Conservation (phyloP, 2,113 vertebrate species). For the Guaruba guarouba region DNA sequence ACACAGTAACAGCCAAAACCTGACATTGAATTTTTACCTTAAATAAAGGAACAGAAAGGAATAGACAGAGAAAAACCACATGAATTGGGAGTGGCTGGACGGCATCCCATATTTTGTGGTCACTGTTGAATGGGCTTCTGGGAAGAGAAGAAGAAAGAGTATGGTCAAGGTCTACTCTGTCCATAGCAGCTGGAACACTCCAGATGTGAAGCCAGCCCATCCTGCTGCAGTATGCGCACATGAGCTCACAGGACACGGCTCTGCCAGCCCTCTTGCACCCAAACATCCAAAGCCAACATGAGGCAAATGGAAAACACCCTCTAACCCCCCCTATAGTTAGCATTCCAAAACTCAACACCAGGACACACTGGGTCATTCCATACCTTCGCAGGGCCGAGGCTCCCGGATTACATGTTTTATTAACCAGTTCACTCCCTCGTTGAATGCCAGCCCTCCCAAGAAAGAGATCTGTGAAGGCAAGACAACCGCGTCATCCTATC, state of each 20-base stretch:
- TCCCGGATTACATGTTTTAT: slow-evolving; percentile 94
- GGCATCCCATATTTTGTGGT: slow-evolving; percentile 96
- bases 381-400: slow-evolving; percentile 93
- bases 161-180: background rate
- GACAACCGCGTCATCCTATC: background rate
- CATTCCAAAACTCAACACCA: background rate
- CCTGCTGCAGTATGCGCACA: background rate
- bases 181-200: background rate
- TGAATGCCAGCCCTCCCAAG: slow-evolving; percentile 89
- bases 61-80: slow-evolving; percentile 99
- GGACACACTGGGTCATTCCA: background rate
- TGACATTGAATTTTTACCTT: slow-evolving; percentile 78
- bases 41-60: slow-evolving; percentile 99
- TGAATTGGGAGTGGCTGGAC: slow-evolving; percentile 96
- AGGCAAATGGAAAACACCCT: background rate
- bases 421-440: slow-evolving; percentile 95
- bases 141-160: slow-evolving; percentile 44
- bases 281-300: background rate
- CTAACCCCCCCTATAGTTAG: background rate
- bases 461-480: slow-evolving; percentile 89
- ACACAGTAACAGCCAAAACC: background rate
- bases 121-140: slow-evolving; percentile 84
- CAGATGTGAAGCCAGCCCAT: background rate
- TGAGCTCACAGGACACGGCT: background rate
- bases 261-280: background rate